These are phyloP conservation scores for Troilus luridus DNA, from an alignment of 2,888 invertebrate species.

Conservation along the genomic window DNA sequence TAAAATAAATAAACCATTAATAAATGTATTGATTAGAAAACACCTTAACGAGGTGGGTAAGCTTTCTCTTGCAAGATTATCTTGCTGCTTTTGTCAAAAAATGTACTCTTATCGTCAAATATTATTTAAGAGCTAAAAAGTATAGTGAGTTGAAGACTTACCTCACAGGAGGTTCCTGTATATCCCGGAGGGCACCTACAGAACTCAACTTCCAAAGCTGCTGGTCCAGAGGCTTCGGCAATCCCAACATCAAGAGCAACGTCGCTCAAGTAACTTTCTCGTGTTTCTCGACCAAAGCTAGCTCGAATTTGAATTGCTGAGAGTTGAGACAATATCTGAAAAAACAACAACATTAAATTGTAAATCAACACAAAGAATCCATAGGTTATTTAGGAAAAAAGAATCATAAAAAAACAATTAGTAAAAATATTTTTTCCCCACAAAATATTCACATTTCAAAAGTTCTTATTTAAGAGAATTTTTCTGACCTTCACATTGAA, in stretches of 20 bases:
- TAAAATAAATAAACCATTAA: too few species aligned
- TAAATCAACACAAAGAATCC: background rate
- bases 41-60: too few species aligned
- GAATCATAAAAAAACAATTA: background rate
- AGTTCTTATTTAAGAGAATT: too few species aligned
- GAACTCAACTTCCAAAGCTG: slow-evolving; percentile 85
- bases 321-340: slow-evolving; percentile 81
- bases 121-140: slow-evolving; percentile 27
- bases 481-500: too few species aligned
- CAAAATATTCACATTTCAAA: too few species aligned
- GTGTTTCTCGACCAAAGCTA: slow-evolving; percentile 77
- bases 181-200: slow-evolving; percentile 89
- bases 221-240: slow-evolving; percentile 70
- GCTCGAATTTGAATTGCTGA: slow-evolving; percentile 88
- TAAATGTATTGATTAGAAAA: too few species aligned
- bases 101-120: background rate
- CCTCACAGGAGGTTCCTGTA: slow-evolving; percentile 87
- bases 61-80: too few species aligned
- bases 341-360: background rate
- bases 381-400: background rate
- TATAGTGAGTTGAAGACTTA: slow-evolving; percentile 64
- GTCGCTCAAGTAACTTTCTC: slow-evolving; percentile 81
- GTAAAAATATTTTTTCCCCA: background rate
- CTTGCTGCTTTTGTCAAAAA: too few species aligned
- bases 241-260: slow-evolving; percentile 83